Conservation (phyloP, 2,113 vertebrate genomes). For the Origma solitaria region DNA sequence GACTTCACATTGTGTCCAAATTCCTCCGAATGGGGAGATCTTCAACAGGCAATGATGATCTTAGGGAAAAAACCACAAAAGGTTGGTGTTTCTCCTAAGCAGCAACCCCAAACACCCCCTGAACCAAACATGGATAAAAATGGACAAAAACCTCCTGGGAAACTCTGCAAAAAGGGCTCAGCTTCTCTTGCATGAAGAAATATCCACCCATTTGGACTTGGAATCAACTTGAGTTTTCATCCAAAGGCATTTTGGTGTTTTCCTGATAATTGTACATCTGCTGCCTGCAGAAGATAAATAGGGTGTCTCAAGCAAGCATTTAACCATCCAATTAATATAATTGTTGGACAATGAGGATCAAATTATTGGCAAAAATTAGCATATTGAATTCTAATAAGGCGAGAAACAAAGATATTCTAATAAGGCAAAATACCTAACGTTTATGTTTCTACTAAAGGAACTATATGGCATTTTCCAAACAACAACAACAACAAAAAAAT, state of each 20-base stretch:
- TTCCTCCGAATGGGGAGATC: not conserved
- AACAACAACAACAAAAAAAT: too few species aligned
- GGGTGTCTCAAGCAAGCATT: not conserved
- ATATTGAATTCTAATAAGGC: not conserved
- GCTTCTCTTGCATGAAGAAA: not conserved
- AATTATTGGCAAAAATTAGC: not conserved
- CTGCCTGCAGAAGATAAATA: not conserved
- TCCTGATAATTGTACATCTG: not conserved
- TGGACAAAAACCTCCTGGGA: not conserved
- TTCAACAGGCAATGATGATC: not conserved
- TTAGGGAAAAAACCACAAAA: too few species aligned
- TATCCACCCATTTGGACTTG: not conserved
- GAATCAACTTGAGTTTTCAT: not conserved
- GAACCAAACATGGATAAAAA: not conserved
- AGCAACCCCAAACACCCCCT: fast-evolving
- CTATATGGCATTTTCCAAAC: not conserved
- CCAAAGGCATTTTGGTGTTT: not conserved
- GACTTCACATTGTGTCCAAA: not conserved
- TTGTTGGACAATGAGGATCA: not conserved
- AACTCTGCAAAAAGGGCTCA: not conserved
- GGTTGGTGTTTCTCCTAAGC: fast-evolving
- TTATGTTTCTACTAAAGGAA: not conserved
- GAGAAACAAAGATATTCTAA: not conserved
- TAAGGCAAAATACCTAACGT: not conserved
- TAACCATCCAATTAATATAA: constrained; percentile 10